Evolutionary conservation across 64 coral and sea anemone species (phyloP).

Genomic region (Platygyra sinensis): DNA sequence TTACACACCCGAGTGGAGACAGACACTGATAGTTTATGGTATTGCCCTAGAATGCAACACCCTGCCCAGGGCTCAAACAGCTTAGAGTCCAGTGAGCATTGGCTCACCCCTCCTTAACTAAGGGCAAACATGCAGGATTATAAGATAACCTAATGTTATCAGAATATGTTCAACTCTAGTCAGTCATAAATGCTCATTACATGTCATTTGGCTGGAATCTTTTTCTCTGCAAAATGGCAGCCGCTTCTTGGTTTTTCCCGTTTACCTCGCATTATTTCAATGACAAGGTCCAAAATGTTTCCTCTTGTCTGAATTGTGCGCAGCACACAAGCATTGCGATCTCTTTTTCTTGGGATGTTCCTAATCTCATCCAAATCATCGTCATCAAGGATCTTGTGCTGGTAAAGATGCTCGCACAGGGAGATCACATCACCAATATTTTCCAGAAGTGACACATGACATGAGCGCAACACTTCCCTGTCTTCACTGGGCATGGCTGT

Average conservation of each 20-base stretch:
- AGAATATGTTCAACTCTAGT: no score
- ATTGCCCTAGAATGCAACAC: no score
- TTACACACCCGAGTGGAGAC: no score
- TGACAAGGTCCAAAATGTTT: slow-evolving; percentile 18
- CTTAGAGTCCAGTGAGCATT: no score
- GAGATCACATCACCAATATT: background rate
- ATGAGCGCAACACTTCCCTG: background rate
- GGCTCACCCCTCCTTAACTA: no score
- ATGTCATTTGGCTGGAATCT: background rate
- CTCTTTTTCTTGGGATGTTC: background rate
- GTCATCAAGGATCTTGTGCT: background rate
- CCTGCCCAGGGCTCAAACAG: no score
- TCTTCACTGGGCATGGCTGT: background rate
- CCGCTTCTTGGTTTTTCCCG: slow-evolving; percentile 7
- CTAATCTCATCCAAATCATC: background rate
- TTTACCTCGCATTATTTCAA: slow-evolving; percentile 1
- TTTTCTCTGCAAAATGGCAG: background rate
- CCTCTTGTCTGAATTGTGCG: slow-evolving; percentile 5
- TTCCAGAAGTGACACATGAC: background rate
- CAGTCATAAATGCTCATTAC: no score
- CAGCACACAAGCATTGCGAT: background rate
- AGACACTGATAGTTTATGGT: no score
- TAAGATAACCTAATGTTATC: no score
- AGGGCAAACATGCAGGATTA: no score
- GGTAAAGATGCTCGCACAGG: background rate